Conservation (phyloP, 2,113 vertebrate species). For the Platycercus adscitus region DNA sequence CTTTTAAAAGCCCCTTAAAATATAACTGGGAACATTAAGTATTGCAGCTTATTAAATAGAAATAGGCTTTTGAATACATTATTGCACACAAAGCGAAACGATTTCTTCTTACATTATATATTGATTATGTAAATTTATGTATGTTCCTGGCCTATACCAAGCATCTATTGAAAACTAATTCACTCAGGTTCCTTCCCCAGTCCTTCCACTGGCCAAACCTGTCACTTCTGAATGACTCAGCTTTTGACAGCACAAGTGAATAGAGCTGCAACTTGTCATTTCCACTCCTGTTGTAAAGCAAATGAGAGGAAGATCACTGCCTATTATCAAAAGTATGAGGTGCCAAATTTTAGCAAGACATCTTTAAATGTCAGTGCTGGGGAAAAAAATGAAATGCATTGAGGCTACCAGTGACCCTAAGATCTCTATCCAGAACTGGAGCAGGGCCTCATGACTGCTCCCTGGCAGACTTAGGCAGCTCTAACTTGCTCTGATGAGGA, state of each 20-base stretch:
- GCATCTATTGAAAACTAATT: not conserved
- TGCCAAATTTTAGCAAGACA: not conserved
- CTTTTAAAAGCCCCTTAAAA: not conserved
- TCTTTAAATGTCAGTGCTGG: not conserved
- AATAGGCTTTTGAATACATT: not conserved
- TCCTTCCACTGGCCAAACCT: not conserved
- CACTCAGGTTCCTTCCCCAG: not conserved
- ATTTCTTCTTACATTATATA: not conserved
- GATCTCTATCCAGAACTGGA: not conserved
- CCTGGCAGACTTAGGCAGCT: not conserved
- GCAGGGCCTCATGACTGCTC: accelerated
- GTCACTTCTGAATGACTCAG: not conserved
- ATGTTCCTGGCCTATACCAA: not conserved
- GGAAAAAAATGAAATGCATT: not conserved
- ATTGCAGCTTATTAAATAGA: not conserved
- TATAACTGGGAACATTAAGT: not conserved
- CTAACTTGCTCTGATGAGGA: not conserved
- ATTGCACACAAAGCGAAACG: not conserved
- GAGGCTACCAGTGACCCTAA: not conserved
- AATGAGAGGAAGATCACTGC: not conserved
- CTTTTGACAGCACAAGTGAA: not conserved
- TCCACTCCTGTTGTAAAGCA: not conserved
- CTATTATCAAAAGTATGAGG: not conserved
- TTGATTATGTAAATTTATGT: not conserved
- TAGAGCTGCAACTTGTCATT: not conserved